These are phyloP conservation scores for Ophion obscuratus DNA, from an alignment of 2,888 invertebrate species.

Conservation along the genomic window DNA sequence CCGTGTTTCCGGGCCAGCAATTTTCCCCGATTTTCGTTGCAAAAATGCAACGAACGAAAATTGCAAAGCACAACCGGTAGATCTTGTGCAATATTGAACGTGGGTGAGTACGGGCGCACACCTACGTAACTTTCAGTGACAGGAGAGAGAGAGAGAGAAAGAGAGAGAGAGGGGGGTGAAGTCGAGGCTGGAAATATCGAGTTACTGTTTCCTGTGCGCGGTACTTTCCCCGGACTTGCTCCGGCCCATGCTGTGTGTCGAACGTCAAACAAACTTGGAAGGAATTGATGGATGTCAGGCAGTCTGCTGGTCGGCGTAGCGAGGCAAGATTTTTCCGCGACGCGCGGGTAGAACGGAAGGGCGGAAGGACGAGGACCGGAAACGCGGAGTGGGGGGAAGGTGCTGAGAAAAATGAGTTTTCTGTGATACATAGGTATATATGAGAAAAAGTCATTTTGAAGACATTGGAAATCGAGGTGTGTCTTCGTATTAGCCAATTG, in stretches of 20 bases:
- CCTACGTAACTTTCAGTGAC: no score
- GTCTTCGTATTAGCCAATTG: no score
- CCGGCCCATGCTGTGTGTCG: slow-evolving; percentile 4
- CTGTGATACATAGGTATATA: not conserved
- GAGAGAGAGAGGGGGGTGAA: slow-evolving; percentile 13
- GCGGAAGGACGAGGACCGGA: not conserved
- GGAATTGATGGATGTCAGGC: slow-evolving; percentile 62
- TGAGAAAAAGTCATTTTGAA: not conserved
- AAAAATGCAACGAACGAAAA: no score
- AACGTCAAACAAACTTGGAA: slow-evolving; percentile 49
- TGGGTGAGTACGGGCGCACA: no score
- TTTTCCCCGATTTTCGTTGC: no score
- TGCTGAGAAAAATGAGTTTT: slow-evolving; percentile 4
- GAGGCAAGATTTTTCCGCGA: not conserved
- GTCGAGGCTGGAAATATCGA: slow-evolving; percentile 39
- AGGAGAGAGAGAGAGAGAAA: slow-evolving; percentile 27
- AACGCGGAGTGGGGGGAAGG: not conserved
- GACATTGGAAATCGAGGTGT: no score
- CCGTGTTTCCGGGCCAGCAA: no score
- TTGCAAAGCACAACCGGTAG: no score
- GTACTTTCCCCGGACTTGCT: slow-evolving; percentile 35
- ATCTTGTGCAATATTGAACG: no score
- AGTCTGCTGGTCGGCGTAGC: slow-evolving; percentile 41
- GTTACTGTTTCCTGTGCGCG: slow-evolving; percentile 47
- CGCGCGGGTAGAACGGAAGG: not conserved